A percentile compares a stretch with the other conserved stretches of the same genome.
phyloP scores from a whole-genome alignment of 2,113 vertebrate species.

The Zeus faber region DNA sequence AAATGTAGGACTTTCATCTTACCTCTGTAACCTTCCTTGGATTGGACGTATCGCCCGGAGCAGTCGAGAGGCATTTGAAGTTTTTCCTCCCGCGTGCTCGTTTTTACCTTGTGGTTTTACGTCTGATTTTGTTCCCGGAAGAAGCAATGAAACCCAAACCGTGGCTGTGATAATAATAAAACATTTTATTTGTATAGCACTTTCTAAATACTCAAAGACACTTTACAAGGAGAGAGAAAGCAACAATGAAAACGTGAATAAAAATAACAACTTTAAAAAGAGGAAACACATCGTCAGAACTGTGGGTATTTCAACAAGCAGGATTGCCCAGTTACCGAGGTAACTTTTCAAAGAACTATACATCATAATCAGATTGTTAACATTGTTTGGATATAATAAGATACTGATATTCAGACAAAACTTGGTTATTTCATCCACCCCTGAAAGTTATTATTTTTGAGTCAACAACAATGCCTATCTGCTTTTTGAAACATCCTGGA shows the following conservation, averaged over 20 bases:
- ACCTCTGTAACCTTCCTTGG: too few relatives aligned
- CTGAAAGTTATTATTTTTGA: neutral
- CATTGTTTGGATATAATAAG: neutral
- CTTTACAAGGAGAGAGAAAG: slow-evolving; percentile 72
- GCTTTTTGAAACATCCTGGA: neutral
- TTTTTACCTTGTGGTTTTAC: too few relatives aligned
- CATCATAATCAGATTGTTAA: neutral
- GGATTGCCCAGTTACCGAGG: slow-evolving; percentile 46
- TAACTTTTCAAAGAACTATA: neutral
- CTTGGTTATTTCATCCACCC: neutral
- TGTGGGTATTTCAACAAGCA: slow-evolving; percentile 57
- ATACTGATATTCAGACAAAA: neutral
- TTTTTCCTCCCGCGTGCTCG: too few relatives aligned
- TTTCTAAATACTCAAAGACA: slow-evolving; percentile 76
- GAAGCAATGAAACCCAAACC: neutral
- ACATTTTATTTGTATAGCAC: slow-evolving; percentile 77
- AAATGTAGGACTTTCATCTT: too few relatives aligned
- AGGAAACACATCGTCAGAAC: slow-evolving; percentile 66
- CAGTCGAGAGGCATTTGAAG: too few relatives aligned
- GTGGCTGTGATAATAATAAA: slow-evolving; percentile 61
- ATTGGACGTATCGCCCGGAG: too few relatives aligned
- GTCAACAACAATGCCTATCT: neutral
- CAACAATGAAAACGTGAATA: slow-evolving; percentile 70
- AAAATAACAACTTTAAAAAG: slow-evolving; percentile 70
- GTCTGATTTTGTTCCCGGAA: too few relatives aligned